Conservation (phyloP, 1,140 invertebrate genomes). For the Matsumurasca onukii region DNA sequence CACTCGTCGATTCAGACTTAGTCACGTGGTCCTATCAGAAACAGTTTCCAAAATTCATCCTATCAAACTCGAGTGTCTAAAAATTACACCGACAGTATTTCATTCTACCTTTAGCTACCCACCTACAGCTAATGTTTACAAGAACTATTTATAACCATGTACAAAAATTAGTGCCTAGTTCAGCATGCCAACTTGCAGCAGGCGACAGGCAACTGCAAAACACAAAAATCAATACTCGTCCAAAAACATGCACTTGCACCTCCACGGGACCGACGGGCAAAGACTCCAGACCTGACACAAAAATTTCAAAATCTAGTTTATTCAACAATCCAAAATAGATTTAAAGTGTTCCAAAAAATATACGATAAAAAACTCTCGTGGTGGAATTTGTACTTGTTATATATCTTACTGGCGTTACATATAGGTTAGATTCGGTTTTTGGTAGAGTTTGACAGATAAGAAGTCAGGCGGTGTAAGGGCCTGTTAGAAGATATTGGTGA, state of each 20-base stretch:
- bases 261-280: too few relatives aligned
- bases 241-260: slow-evolving; percentile 13
- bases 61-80: too few relatives aligned
- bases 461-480: slow-evolving; percentile 4
- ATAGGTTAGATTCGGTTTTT: background rate
- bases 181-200: background rate
- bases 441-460: slow-evolving; percentile 8
- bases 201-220: slow-evolving; percentile 5
- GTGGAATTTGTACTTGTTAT: background rate
- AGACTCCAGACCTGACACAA: background rate
- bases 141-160: background rate
- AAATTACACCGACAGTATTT: too few relatives aligned
- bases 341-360: slow-evolving; percentile 1
- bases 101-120: too few relatives aligned
- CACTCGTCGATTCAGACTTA: too few relatives aligned
- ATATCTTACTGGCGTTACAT: background rate
- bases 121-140: background rate
- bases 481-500: slow-evolving; percentile 8
- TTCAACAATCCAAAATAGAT: slow-evolving; percentile 27
- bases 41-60: too few relatives aligned
- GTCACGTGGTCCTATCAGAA: too few relatives aligned
- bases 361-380: background rate
- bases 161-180: background rate
- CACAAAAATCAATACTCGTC: slow-evolving; percentile 14
- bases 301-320: slow-evolving; percentile 6